A percentile compares a stretch with the other conserved stretches of the same genome.
phyloP scores from a whole-genome alignment of 2,888 invertebrate genomes.

The Papilio demoleus region DNA sequence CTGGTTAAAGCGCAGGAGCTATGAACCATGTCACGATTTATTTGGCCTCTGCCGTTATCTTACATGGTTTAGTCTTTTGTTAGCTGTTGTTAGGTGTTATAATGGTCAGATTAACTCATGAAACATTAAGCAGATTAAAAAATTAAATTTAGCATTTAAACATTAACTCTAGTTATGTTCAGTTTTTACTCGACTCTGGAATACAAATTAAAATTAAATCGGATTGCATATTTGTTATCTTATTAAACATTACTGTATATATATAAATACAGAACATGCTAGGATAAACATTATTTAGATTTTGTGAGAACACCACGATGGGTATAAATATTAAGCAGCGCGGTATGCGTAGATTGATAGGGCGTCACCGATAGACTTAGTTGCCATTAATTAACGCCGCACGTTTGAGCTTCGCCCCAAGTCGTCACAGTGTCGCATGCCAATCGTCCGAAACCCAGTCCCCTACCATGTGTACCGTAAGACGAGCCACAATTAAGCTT shows the following conservation, averaged over 20 bases:
- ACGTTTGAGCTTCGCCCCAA: slow-evolving; percentile 56
- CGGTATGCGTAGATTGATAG: slow-evolving; percentile 70
- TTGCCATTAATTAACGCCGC: slow-evolving; percentile 72
- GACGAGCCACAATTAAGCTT: not conserved
- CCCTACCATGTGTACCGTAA: slow-evolving; percentile 40
- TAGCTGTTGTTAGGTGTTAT: slow-evolving; percentile 9
- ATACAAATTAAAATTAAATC: slow-evolving; percentile 17
- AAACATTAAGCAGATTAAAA: slow-evolving; percentile 28
- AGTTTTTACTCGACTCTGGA: slow-evolving; percentile 5
- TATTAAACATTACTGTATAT: not conserved
- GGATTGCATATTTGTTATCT: slow-evolving; percentile 9
- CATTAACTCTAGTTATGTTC: not conserved
- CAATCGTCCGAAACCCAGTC: slow-evolving; percentile 63
- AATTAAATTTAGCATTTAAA: slow-evolving; percentile 6
- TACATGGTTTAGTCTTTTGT: slow-evolving; percentile 28
- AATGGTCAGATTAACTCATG: slow-evolving; percentile 20
- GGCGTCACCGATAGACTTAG: slow-evolving; percentile 69
- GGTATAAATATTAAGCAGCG: slow-evolving; percentile 64
- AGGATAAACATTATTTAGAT: not conserved
- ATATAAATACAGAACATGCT: not conserved
- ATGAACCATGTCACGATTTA: slow-evolving; percentile 39
- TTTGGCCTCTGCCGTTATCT: slow-evolving; percentile 32
- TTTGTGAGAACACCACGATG: slow-evolving; percentile 47
- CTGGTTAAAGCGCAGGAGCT: slow-evolving; percentile 37
- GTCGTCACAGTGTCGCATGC: slow-evolving; percentile 59